phyloP scores from a whole-genome alignment of 2,888 invertebrate species.

The Diaprepes abbreviatus region DNA sequence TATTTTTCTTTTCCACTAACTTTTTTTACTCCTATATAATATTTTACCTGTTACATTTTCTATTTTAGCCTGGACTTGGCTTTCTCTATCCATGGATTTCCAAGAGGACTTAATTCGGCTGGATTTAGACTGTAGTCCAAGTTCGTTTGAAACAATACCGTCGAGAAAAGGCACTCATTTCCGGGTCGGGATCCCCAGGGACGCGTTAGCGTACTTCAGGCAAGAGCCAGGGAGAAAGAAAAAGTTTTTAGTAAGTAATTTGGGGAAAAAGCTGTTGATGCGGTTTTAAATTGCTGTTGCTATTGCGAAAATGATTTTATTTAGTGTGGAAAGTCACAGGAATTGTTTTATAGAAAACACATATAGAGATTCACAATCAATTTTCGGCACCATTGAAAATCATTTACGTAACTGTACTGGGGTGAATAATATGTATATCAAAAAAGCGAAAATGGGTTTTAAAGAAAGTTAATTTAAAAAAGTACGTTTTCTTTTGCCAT shows the following conservation, averaged over 20 bases:
- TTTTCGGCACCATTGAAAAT: too few species aligned
- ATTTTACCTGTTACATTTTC: not conserved
- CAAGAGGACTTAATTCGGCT: conserved; percentile 63
- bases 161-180: conserved; percentile 56
- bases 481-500: too few species aligned
- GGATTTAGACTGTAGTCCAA: conserved; percentile 66
- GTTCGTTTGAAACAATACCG: conserved; percentile 62
- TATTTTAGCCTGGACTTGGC: conserved; percentile 66
- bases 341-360: too few species aligned
- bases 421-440: too few species aligned
- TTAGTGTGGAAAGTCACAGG: too few species aligned
- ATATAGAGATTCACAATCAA: too few species aligned
- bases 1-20: too few species aligned
- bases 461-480: too few species aligned
- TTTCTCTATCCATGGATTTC: conserved; percentile 64
- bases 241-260: conserved; percentile 65
- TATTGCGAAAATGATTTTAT: not conserved
- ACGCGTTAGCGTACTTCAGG: conserved; percentile 67
- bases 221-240: conserved; percentile 68
- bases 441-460: too few species aligned
- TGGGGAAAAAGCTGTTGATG: not conserved
- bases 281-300: not conserved
- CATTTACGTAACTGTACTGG: too few species aligned
- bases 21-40: not conserved
- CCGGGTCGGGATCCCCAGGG: conserved; percentile 63